A percentile compares a stretch with the other conserved stretches of the same genome.
Evolutionary conservation across 2,888 invertebrate species (phyloP).

Genomic region (Hydrotaea cyrtoneurina): DNA sequence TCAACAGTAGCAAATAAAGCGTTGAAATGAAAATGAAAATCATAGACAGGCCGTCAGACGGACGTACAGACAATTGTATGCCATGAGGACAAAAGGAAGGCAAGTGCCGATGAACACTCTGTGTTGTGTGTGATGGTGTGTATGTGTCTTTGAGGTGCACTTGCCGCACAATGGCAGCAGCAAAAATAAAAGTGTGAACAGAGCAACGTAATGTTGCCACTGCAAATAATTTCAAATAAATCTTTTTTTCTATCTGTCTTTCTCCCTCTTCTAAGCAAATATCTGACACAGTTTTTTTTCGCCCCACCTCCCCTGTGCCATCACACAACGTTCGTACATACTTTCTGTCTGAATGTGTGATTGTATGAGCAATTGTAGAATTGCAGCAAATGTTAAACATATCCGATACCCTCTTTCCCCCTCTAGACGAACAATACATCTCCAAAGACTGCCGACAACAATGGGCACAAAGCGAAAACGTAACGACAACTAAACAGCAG

Average conservation of each 20-base stretch:
- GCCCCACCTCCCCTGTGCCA: not conserved
- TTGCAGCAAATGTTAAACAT: conserved; percentile 11
- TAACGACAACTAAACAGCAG: not conserved
- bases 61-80: not conserved
- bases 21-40: conserved; percentile 13
- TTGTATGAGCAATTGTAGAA: conserved; percentile 15
- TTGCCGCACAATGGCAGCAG: conserved; percentile 3
- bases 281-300: conserved; percentile 75
- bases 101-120: not conserved
- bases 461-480: not conserved
- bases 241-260: conserved; percentile 41
- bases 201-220: not conserved
- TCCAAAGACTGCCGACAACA: conserved; percentile 18
- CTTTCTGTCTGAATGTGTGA: conserved; percentile 10
- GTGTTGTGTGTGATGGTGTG: too few relatives aligned
- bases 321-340: conserved; percentile 22
- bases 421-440: not conserved
- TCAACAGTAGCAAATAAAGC: conserved; percentile 8
- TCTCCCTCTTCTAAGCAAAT: conserved; percentile 69
- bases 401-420: not conserved
- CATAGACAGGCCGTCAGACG: not conserved
- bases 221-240: conserved; percentile 48
- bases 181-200: conserved; percentile 32
- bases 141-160: not conserved
- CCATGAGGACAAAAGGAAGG: not conserved